Base-by-base conservation (phyloP, 2,797 vertebrate species). In the Cygnus olor region DNA sequence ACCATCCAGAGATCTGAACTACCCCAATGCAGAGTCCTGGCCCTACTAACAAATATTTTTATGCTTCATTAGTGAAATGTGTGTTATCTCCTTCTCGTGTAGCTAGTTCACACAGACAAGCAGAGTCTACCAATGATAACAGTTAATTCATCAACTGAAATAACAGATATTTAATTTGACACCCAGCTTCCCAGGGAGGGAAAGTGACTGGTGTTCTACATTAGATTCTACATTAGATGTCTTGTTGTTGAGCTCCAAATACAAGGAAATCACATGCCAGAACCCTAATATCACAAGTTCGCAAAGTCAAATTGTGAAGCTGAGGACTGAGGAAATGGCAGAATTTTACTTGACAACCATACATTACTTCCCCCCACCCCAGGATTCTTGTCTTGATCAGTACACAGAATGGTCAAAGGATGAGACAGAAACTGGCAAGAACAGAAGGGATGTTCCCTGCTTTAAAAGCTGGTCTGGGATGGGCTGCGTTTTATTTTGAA, bases 101-200 rank as follows among this genome's bases (percentile, higher is more conserved):
- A 70, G 22, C 68, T 84, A 40, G 8, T 27, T 82, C 54, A 44
- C 7, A 27, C 1, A 57, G 38, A 32, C 27, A 72, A 20, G 1
- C 4, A 53, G 40, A 54, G 10, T 34, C 34, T 79, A 24, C 22
- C 60, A 51, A 40, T 0, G 0, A 2, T 85, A 64, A 3, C 25
- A n/a, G 4, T 58, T 79, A 44, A 27, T 27, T 42, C 1, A 1
- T 51, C 24, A 65, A 4, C 18, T 65, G 32, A 85, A 72, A 65
- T 25, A 81, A 22, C 6, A 38, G 36, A 76, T 6, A 6, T 10
- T 72, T 1, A 0, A 71, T 25, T 32, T 56, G 27, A 14, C 21
- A 68, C 15, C 22, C 9, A 34, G 20, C 6, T 19, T 79, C 16
- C 20, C 32, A 40, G 36, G 8, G 49, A 81, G 77, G 28, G 40